Evolutionary conservation across 2,797 vertebrate genomes (phyloP).

Genomic region (Buphagus erythrorhynchus): DNA sequence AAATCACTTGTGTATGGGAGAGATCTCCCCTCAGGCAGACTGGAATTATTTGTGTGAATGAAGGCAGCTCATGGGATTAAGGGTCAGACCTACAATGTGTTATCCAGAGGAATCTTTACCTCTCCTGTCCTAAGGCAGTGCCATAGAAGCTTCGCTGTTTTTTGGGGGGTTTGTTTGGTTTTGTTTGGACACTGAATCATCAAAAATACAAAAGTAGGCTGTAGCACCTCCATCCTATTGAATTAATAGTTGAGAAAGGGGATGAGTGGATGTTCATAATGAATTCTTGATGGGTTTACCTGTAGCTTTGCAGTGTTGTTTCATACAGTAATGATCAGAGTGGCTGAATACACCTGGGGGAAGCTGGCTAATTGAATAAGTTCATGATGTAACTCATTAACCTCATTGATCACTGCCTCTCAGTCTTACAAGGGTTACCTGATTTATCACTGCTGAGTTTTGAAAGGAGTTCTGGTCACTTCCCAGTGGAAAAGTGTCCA

Average conservation of each 20-base stretch:
- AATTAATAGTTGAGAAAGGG: neutral
- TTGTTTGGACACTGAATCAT: neutral
- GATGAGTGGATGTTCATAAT: neutral
- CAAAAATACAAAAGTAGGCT: neutral
- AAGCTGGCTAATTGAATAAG: slow-evolving; percentile 17
- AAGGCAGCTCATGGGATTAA: neutral
- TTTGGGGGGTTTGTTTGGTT: neutral
- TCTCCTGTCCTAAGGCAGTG: neutral
- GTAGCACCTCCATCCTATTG: neutral
- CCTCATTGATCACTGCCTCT: neutral
- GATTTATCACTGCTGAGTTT: neutral
- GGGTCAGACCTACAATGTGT: neutral
- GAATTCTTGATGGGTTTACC: neutral
- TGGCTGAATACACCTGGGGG: neutral
- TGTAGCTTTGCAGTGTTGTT: neutral
- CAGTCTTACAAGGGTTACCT: neutral
- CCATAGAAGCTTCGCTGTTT: neutral
- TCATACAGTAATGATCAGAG: neutral
- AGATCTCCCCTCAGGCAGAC: neutral
- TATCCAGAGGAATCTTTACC: neutral
- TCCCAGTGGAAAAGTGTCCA: neutral
- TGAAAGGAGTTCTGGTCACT: neutral
- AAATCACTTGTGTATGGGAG: neutral
- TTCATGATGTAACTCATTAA: slow-evolving; percentile 25
- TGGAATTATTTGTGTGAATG: neutral